Evolutionary conservation across 2,797 vertebrate genomes (phyloP).

Genomic region (Rhinatrema bivittatum): DNA sequence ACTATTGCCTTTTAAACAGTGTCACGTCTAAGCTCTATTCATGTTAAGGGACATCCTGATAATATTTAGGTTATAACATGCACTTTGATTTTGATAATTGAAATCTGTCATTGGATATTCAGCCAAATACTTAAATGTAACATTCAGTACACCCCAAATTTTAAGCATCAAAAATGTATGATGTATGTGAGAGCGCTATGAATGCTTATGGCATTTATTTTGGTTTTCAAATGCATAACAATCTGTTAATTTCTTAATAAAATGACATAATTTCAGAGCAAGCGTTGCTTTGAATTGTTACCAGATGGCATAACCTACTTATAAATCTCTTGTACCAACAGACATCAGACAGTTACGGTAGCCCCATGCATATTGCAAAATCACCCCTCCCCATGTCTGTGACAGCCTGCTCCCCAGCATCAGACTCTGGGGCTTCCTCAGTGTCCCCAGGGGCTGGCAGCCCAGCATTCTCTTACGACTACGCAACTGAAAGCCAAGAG

Average conservation of each 20-base stretch:
- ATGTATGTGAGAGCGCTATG: conserved; percentile 5
- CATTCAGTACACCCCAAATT: too few species aligned
- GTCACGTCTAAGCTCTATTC: too few species aligned
- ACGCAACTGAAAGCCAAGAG: conserved; percentile 40
- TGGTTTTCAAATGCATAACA: too few species aligned
- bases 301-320: conserved; percentile 42
- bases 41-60: neutral
- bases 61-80: neutral
- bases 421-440: conserved; percentile 58
- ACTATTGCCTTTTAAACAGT: too few species aligned
- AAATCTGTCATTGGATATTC: conserved; percentile 2
- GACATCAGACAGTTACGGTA: conserved; percentile 54
- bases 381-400: conserved; percentile 52
- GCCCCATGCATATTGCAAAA: conserved; percentile 62
- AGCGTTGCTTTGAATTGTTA: conserved; percentile 25
- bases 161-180: conserved; percentile 5
- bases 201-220: conserved; percentile 2
- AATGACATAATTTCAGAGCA: conserved; percentile 16
- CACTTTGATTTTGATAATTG: conserved; percentile 11
- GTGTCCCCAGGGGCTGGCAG: conserved; percentile 55
- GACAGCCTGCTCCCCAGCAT: conserved; percentile 58
- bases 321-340: conserved; percentile 61
- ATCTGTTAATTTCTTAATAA: too few species aligned
- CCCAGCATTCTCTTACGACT: conserved; percentile 47
- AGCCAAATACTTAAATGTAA: too few species aligned